phyloP scores from a whole-genome alignment of 2,113 vertebrate genomes.

The Microcebus murinus region DNA sequence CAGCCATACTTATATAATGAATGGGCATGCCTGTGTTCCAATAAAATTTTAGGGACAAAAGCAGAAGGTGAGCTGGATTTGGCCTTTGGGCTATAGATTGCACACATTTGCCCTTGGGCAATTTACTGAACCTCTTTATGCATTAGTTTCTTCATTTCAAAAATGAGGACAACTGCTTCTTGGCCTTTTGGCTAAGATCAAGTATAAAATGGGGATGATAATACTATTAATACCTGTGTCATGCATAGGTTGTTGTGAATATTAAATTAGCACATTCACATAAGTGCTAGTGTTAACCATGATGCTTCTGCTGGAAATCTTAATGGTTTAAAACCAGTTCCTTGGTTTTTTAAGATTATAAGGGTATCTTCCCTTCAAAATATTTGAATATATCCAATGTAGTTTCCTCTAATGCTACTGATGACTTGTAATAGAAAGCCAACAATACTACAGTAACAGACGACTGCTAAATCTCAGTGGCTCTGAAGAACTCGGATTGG shows the following conservation, averaged over 20 bases:
- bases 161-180: neutral
- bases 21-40: neutral
- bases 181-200: no score
- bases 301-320: neutral
- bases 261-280: neutral
- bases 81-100: neutral
- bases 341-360: neutral
- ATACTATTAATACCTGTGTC: neutral
- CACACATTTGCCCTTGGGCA: neutral
- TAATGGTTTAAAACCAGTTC: neutral
- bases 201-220: neutral
- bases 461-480: neutral
- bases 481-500: neutral
- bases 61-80: neutral
- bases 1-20: neutral
- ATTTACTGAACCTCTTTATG: neutral
- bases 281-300: neutral
- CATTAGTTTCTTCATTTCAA: neutral
- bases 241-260: neutral
- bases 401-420: neutral
- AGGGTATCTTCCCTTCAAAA: neutral
- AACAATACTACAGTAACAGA: neutral
- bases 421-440: neutral
- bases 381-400: neutral
- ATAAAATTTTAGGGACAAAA: slow-evolving; percentile 59